Conservation (phyloP, 2,797 vertebrate species). For the Crypturellus tataupa region DNA sequence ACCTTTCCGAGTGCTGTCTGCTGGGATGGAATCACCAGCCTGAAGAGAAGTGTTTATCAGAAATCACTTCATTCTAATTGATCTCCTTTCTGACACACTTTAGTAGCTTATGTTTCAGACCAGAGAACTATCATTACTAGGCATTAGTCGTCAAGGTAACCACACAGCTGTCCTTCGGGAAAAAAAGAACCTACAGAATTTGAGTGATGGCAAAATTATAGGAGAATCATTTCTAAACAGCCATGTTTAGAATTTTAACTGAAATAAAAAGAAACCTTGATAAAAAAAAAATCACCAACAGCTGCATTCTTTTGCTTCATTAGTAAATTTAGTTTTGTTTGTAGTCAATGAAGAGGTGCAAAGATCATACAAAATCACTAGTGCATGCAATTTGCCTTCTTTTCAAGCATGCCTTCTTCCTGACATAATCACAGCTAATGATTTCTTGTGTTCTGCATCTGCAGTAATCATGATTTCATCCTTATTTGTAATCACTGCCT, state of each 20-base stretch:
- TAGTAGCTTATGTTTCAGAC: constrained; percentile 27
- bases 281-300: constrained; percentile 30
- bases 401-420: constrained; percentile 35
- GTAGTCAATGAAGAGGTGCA: constrained; percentile 8
- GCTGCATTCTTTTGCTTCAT: constrained; percentile 51
- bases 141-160: constrained; percentile 6
- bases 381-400: constrained; percentile 22
- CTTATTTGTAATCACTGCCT: not conserved
- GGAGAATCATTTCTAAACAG: constrained; percentile 8
- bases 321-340: constrained; percentile 36
- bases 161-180: constrained; percentile 33
- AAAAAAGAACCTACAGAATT: not conserved
- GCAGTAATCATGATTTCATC: not conserved
- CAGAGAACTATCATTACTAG: not conserved
- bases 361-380: not conserved
- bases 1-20: not conserved
- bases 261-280: not conserved
- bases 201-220: constrained; percentile 5
- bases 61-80: constrained; percentile 51
- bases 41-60: constrained; percentile 34
- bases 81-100: not conserved
- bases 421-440: constrained; percentile 8
- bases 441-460: not conserved
- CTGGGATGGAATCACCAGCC: not conserved
- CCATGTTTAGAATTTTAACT: not conserved